Evolutionary conservation across 2,113 vertebrate genomes (phyloP).

Genomic region (Callospermophilus lateralis): DNA sequence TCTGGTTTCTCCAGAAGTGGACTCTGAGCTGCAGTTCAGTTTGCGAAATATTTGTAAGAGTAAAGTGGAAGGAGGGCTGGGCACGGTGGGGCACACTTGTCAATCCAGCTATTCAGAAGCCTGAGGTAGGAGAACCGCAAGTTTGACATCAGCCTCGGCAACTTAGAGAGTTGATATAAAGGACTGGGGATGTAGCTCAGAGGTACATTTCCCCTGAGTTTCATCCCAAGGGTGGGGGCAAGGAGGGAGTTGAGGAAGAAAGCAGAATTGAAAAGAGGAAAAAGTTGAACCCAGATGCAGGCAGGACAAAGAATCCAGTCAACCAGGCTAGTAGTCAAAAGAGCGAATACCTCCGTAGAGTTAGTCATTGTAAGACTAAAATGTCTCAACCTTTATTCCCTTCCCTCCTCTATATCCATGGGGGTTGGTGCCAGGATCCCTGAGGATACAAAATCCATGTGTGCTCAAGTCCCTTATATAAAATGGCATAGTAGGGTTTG

Average conservation of each 20-base stretch:
- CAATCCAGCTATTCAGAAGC: neutral
- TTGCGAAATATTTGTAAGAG: neutral
- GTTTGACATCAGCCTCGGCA: neutral
- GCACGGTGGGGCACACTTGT: no score
- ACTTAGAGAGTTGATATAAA: neutral
- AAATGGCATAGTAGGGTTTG: no score
- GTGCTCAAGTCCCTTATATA: no score
- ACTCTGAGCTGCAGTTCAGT: neutral
- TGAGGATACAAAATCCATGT: no score
- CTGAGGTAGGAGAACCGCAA: no score
- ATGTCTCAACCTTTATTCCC: neutral
- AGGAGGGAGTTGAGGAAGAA: neutral
- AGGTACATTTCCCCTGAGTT: no score
- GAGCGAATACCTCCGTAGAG: neutral
- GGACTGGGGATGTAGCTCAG: no score
- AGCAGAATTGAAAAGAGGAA: neutral
- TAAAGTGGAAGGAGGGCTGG: neutral
- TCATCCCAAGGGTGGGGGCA: no score
- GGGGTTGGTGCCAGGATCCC: no score
- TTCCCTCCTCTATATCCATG: neutral
- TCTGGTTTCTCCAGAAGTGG: neutral
- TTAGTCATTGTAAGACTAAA: neutral
- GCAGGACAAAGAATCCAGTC: neutral
- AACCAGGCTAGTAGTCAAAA: neutral
- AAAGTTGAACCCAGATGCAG: neutral